Conservation (phyloP, 2,113 vertebrate genomes). For the Hyaena hyaena region DNA sequence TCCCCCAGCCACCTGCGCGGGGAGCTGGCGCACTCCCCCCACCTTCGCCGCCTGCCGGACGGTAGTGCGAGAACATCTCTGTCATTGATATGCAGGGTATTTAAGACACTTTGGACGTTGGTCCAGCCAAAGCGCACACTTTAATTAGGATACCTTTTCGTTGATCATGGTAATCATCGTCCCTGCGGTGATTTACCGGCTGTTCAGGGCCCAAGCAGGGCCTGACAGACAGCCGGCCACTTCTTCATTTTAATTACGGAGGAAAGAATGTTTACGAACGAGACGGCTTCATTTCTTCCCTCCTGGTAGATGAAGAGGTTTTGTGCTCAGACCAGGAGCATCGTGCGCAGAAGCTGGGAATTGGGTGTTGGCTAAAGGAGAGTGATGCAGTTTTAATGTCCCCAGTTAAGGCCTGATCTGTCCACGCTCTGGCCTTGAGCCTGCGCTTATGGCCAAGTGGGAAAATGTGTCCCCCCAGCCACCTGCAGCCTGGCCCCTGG, state of each 20-base stretch:
- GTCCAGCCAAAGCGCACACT: neutral
- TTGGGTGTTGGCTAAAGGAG: accelerated
- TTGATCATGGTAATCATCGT: neutral
- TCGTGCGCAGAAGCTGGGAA: accelerated
- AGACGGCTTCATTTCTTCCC: neutral
- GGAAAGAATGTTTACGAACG: neutral
- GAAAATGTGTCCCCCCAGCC: accelerated
- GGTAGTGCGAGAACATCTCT: accelerated
- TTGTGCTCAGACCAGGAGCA: neutral
- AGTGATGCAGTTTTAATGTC: neutral
- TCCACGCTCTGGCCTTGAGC: neutral
- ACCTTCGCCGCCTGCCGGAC: neutral
- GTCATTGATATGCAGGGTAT: neutral
- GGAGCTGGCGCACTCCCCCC: accelerated
- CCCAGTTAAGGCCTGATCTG: neutral
- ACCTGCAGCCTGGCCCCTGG: neutral
- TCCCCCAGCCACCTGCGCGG: neutral
- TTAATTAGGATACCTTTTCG: neutral
- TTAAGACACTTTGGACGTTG: neutral
- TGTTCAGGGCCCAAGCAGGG: accelerated
- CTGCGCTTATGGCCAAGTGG: neutral
- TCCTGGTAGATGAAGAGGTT: neutral
- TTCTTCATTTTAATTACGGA: neutral
- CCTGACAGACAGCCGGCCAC: neutral
- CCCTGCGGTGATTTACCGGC: neutral